Conservation (phyloP, 1,140 invertebrate genomes). For the Sesamia nonagrioides region DNA sequence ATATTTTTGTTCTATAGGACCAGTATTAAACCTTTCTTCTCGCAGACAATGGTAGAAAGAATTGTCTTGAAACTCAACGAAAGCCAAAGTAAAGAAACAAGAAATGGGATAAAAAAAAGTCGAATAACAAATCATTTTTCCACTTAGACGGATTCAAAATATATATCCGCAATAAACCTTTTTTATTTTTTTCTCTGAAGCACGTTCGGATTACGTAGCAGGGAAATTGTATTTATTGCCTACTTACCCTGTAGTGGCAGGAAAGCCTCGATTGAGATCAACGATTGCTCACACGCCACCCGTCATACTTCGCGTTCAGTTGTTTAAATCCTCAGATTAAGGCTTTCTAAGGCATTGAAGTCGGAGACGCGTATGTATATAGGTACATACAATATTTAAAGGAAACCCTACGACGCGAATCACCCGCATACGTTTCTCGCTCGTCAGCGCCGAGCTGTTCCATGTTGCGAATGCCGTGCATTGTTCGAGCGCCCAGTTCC, state of each 20-base stretch:
- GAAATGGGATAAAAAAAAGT: constrained; percentile 9
- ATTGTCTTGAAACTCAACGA: neutral
- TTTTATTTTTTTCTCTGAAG: constrained; percentile 29
- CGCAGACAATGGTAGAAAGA: neutral
- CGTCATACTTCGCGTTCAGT: constrained; percentile 19
- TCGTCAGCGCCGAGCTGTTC: too few species aligned
- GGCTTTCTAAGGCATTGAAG: too few species aligned
- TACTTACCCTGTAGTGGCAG: constrained; percentile 35
- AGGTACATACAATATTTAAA: too few species aligned
- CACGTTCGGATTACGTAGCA: constrained; percentile 28
- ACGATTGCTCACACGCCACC: constrained; percentile 33
- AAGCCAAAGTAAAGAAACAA: neutral
- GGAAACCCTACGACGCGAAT: too few species aligned
- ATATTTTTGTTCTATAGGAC: too few species aligned
- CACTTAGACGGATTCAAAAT: constrained; percentile 36
- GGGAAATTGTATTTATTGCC: constrained; percentile 32
- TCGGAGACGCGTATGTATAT: too few species aligned
- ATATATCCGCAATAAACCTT: constrained; percentile 29
- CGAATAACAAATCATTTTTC: constrained; percentile 35
- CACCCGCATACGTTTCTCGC: too few species aligned
- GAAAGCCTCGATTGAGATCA: constrained; percentile 9
- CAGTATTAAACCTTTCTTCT: neutral
- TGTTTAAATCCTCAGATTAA: constrained; percentile 14
- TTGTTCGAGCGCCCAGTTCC: too few species aligned
- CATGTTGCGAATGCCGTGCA: too few species aligned